Percentiles rank a stretch among this genome's conserved stretches.
phyloP scores from a whole-genome alignment of 1,140 invertebrate genomes.

The Trachymyrmex septentrionalis region DNA sequence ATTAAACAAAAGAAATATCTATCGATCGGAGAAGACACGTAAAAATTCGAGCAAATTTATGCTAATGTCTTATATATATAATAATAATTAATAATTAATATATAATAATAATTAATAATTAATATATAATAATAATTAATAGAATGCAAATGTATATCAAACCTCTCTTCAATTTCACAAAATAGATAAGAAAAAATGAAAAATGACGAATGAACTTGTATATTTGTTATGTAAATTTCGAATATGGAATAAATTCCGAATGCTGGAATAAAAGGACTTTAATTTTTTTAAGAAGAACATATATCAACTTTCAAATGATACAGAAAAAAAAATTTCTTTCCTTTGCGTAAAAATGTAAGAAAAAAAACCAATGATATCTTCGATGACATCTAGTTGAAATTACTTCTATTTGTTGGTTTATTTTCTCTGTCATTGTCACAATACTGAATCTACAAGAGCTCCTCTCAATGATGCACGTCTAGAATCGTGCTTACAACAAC shows the following conservation, averaged over 20 bases:
- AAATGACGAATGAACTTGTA: not conserved
- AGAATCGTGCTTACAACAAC: slow-evolving; percentile 27
- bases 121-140: slow-evolving; percentile 64
- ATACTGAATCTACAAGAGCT: slow-evolving; percentile 26
- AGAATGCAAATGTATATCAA: slow-evolving; percentile 23
- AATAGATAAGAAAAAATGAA: slow-evolving; percentile 49
- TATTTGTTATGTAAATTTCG: not conserved
- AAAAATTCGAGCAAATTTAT: slow-evolving; percentile 46
- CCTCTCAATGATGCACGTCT: not conserved
- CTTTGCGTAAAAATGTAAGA: not conserved
- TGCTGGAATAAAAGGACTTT: not conserved
- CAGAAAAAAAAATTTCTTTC: not conserved
- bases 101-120: slow-evolving; percentile 63
- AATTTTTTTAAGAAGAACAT: not conserved
- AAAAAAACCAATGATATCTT: not conserved
- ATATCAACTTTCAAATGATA: not conserved
- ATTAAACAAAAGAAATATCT: not conserved
- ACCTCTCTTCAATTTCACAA: slow-evolving; percentile 42
- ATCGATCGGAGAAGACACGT: slow-evolving; percentile 1
- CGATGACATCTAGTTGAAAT: slow-evolving; percentile 16
- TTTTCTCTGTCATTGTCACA: slow-evolving; percentile 38
- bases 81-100: slow-evolving; percentile 64
- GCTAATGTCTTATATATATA: slow-evolving; percentile 33
- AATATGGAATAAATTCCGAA: too few relatives aligned
- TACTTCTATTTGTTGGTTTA: slow-evolving; percentile 11